Base-by-base conservation (phyloP, 2,888 invertebrate species). In the Aquatica leii region DNA sequence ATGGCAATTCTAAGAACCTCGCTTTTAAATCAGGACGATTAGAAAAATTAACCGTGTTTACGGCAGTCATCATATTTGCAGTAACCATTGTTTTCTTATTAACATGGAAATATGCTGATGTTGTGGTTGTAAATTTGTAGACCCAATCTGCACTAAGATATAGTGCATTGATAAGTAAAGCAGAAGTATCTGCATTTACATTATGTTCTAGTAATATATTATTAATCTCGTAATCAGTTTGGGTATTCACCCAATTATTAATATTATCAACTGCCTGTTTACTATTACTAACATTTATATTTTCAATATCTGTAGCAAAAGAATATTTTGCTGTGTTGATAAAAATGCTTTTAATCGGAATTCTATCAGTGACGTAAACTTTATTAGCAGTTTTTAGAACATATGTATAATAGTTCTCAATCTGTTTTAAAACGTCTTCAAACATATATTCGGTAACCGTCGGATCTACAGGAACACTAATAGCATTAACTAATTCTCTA, bases 301-400 rank as follows among this genome's bases (percentile, higher is more conserved):
- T 73, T 65, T 89, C 85, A 2, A 88, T 84, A 3, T 83, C 85
- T 1, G 90, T 86, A 52, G 85, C 80, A 75, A 91, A 93, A 35
- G 86, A 81, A 21, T 86, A 83, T 8, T 82, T 74, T 0, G 91
- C 87, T 37, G 87, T 80, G 4, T 83, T 80, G 69, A 86, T 83
- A 67, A 88, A 87, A 14, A 82, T 76, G 0, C 84, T 74, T n/a
- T 85, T 82, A 1, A 92, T 71, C 9, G 82, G 76, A 52, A 86
- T 84, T 1, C 82, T 83, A 5, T 76, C 48, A 69, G 86, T 85
- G 0, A 90, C 80, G 75, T 88, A 94, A 5, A 94, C 82, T 69
- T 88, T 89, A 62, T 80, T 79, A 9, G 79, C 78, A 0, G 6
- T 6, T 24, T 24, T 24, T n/a, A n/a, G n/a, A n/a, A n/a, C n/a